phyloP scores from a whole-genome alignment of 2,797 vertebrate species.

The Neosalanx taihuensis region DNA sequence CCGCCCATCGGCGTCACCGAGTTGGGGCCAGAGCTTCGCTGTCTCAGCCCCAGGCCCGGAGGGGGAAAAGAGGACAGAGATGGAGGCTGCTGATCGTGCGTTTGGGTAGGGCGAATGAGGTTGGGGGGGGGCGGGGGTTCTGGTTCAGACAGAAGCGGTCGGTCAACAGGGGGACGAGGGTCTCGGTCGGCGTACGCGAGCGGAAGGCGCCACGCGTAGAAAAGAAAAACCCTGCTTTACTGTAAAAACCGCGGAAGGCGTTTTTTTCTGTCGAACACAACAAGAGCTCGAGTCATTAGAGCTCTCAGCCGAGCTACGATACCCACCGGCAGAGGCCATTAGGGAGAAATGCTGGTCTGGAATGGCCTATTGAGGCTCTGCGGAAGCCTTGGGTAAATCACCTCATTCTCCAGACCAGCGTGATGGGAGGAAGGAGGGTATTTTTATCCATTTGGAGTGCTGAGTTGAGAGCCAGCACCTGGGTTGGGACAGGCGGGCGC shows the following conservation, averaged over 20 bases:
- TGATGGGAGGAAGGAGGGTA: background rate
- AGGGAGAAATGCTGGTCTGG: background rate
- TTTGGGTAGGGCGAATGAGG: background rate
- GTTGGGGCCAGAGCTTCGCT: background rate
- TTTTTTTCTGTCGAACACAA: background rate
- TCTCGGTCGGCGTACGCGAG: conserved; percentile 2
- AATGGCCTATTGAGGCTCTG: background rate
- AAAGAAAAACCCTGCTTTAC: background rate
- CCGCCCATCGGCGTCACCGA: background rate
- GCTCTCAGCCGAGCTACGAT: background rate
- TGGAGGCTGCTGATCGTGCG: background rate
- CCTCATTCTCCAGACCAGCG: conserved; percentile 4
- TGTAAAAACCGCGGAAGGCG: background rate
- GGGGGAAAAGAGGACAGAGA: background rate
- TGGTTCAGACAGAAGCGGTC: background rate
- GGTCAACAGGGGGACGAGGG: background rate
- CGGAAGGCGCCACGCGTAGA: background rate
- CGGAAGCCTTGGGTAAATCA: background rate
- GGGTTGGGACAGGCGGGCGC: too few species aligned
- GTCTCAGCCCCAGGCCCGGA: conserved; percentile 8
- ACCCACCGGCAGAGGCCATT: background rate
- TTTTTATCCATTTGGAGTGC: background rate
- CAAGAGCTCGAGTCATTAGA: conserved; percentile 1
- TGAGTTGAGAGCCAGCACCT: background rate
- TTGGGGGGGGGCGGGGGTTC: too few species aligned